Base-by-base conservation (phyloP, 1,140 invertebrate genomes). In the Diorhabda carinulata region DNA sequence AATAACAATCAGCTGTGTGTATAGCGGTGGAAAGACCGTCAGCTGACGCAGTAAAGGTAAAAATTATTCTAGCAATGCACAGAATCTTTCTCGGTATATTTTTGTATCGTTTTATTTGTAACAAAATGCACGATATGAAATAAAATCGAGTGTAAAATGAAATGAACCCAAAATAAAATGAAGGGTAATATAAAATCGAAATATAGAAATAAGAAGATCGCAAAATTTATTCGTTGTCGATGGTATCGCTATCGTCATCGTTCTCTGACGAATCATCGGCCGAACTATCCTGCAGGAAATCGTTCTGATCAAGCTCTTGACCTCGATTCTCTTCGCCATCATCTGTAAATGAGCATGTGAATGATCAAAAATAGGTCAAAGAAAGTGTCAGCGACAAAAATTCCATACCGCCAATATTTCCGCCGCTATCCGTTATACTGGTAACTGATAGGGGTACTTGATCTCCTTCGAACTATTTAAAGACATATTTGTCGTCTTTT, bases 401-500 rank as follows among this genome's bases (percentile, higher is more conserved):
- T 57, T 47, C 63, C 63, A 57, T 64, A 64, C 9, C 63, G 6
- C 44, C 63, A 64, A 64, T 57, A 64, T 56, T 57, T 64, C 41
- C 3, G 63, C 63, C 52, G 44, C 63, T 64, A 64, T 64, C 47
- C 47, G 3, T 64, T 64, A 64, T 64, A 56, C 63, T 64, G 47
- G 47, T 40, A 2, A 64, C 62, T 44, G 62, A 44, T 64, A 40
- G 62, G 42, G 62, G 10, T 61, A 61, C 42, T 60, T 67, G 66
- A 67, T 61, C 66, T 44, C 57, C 66, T 41, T 67, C 58, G 44
- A 67, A 67, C 66, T 43, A 67, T 67, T 67, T 61, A 40, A 60
- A 67, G 10, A 40, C 43, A 41, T 60, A 67, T 60, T 67, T 67
- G 5, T 67, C 66, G 4, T 67, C 57, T 43, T 60, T 43, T 67